A percentile compares a stretch with the other conserved stretches of the same genome.
phyloP scores from a whole-genome alignment of 92 coral and sea anemone species.

The Umimayanthus kanabou region DNA sequence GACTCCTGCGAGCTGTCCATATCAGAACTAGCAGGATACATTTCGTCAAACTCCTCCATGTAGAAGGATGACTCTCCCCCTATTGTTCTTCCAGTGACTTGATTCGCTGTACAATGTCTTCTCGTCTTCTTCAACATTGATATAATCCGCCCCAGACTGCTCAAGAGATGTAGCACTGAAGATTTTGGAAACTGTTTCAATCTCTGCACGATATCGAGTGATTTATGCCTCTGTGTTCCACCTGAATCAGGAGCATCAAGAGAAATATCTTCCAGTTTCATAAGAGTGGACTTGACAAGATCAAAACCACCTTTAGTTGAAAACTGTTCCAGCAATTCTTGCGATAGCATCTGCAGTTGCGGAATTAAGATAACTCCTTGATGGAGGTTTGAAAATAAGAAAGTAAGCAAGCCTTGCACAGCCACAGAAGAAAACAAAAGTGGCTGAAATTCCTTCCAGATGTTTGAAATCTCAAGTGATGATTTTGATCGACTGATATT shows the following conservation, averaged over 20 bases:
- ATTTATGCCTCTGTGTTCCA: background rate
- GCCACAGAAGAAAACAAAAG: slow-evolving; percentile 53
- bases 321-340: slow-evolving; percentile 78
- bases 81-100: background rate
- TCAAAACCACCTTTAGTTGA: slow-evolving; percentile 65
- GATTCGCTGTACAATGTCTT: slow-evolving; percentile 42
- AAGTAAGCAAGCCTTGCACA: slow-evolving; percentile 60
- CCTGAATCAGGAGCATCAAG: background rate
- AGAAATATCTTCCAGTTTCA: slow-evolving; percentile 64
- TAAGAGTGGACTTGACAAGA: slow-evolving; percentile 47
- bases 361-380: slow-evolving; percentile 73
- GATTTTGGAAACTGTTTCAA: slow-evolving; percentile 46
- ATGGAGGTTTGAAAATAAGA: slow-evolving; percentile 63
- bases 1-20: slow-evolving; percentile 88
- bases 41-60: slow-evolving; percentile 21
- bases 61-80: background rate
- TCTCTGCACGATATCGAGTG: slow-evolving; percentile 12
- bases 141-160: slow-evolving; percentile 65
- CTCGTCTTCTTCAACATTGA: slow-evolving; percentile 78
- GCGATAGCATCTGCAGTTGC: slow-evolving; percentile 65
- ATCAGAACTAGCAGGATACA: slow-evolving; percentile 59
- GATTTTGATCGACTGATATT: background rate
- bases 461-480: background rate
- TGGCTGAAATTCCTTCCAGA: slow-evolving; percentile 65
- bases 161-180: slow-evolving; percentile 49